A percentile compares a stretch with the other conserved stretches of the same genome.
Evolutionary conservation across 1,140 invertebrate genomes (phyloP).

Genomic region (Macrosteles quadrilineatus): DNA sequence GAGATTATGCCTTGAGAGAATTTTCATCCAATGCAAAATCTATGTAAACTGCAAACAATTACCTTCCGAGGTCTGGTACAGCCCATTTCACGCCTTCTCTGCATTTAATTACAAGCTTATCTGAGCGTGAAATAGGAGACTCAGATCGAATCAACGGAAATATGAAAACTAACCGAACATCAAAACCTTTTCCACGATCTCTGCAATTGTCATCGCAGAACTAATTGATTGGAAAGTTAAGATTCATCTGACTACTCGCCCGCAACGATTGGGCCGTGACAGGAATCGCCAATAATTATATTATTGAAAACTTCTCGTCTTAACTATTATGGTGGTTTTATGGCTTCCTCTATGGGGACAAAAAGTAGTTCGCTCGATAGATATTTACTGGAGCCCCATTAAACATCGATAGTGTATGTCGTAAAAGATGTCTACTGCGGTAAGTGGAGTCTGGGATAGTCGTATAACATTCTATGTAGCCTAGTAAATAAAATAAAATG

Average conservation of each 20-base stretch:
- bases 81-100: not conserved
- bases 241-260: not conserved
- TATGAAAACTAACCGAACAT: not conserved
- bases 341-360: not conserved
- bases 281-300: not conserved
- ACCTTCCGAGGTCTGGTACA: not conserved
- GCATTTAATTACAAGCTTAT: not conserved
- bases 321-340: not conserved
- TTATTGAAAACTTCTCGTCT: not conserved
- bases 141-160: not conserved
- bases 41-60: too few relatives aligned
- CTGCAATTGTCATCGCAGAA: not conserved
- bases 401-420: not conserved
- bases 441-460: not conserved
- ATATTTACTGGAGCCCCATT: not conserved
- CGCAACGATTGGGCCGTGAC: too few relatives aligned
- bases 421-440: not conserved
- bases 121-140: not conserved
- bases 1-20: too few relatives aligned
- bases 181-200: not conserved
- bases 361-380: not conserved
- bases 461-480: too few relatives aligned
- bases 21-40: too few relatives aligned
- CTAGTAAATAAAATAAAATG: too few relatives aligned
- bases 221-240: slow-evolving; percentile 3